phyloP scores from a whole-genome alignment of 2,113 vertebrate genomes.

The Cinclus cinclus region DNA sequence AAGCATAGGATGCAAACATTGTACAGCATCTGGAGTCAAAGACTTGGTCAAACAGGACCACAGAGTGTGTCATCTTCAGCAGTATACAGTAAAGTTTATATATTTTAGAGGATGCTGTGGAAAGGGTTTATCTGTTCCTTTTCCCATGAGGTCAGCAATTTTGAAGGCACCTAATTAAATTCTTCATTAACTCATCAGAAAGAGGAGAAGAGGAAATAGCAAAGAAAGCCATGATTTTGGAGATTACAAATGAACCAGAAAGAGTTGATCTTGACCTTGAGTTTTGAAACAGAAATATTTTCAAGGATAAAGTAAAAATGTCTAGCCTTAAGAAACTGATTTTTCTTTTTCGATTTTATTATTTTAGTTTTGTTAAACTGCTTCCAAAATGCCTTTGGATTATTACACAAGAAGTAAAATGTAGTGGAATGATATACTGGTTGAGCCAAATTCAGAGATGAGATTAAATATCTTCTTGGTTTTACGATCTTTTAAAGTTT shows the following conservation, averaged over 20 bases:
- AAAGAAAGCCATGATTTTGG: background rate
- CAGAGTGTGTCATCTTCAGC: background rate
- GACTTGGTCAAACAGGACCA: background rate
- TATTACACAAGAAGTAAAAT: background rate
- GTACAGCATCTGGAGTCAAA: background rate
- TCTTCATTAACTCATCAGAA: background rate
- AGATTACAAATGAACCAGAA: background rate
- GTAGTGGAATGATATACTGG: background rate
- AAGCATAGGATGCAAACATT: accelerated
- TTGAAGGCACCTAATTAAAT: background rate
- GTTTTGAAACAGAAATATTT: background rate
- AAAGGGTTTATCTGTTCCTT: background rate
- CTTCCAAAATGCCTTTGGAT: background rate
- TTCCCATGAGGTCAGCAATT: background rate
- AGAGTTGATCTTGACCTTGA: background rate
- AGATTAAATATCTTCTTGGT: background rate
- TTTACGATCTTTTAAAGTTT: background rate
- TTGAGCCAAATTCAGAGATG: background rate
- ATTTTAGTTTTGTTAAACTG: background rate
- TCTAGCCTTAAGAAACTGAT: background rate
- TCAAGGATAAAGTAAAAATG: background rate
- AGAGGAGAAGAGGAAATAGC: background rate
- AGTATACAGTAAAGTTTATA: background rate
- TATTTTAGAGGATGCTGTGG: accelerated
- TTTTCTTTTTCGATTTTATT: background rate